These are phyloP conservation scores for Stichodactyla mertensii DNA, from an alignment of 64 coral and sea anemone genomes.

Conservation along the genomic window DNA sequence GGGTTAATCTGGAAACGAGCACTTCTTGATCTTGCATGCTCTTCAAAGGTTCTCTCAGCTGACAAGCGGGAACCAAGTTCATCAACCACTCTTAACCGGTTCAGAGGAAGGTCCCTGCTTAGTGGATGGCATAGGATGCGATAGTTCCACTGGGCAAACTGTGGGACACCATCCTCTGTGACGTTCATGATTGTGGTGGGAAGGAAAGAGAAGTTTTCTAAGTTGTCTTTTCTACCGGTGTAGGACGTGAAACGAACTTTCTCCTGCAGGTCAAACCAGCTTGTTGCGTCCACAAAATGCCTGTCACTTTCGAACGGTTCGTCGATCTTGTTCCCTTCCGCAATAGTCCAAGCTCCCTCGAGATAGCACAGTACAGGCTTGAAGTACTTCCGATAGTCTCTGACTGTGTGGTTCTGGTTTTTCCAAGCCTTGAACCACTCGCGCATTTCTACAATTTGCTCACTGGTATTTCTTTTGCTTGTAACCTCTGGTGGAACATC, in stretches of 20 bases:
- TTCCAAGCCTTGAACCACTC: constrained; percentile 79
- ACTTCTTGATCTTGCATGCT: constrained; percentile 30
- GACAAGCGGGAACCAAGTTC: constrained; percentile 45
- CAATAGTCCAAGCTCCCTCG: constrained; percentile 65
- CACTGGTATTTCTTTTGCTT: constrained; percentile 7
- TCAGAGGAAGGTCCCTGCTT: constrained; percentile 42
- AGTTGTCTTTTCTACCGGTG: constrained; percentile 64
- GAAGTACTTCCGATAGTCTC: constrained; percentile 74
- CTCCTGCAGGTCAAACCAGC: constrained; percentile 79
- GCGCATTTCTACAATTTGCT: constrained; percentile 55
- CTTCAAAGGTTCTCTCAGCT: constrained; percentile 9
- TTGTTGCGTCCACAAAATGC: constrained; percentile 63
- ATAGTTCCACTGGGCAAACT: constrained; percentile 84
- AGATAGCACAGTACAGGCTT: constrained; percentile 75
- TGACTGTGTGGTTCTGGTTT: constrained; percentile 28
- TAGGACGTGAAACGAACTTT: constrained; percentile 83
- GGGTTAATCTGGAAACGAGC: constrained; percentile 74
- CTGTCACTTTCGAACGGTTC: constrained; percentile 77
- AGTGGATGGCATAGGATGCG: constrained; percentile 68
- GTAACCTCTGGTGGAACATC: constrained; percentile 59
- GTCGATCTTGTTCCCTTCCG: constrained; percentile 35
- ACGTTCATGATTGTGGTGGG: constrained; percentile 68
- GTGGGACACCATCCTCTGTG: constrained; percentile 32
- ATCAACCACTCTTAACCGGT: constrained; percentile 66
- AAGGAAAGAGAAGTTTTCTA: constrained; percentile 73